Conservation (phyloP, 2,797 vertebrate species). For the Cichlasoma orientale region DNA sequence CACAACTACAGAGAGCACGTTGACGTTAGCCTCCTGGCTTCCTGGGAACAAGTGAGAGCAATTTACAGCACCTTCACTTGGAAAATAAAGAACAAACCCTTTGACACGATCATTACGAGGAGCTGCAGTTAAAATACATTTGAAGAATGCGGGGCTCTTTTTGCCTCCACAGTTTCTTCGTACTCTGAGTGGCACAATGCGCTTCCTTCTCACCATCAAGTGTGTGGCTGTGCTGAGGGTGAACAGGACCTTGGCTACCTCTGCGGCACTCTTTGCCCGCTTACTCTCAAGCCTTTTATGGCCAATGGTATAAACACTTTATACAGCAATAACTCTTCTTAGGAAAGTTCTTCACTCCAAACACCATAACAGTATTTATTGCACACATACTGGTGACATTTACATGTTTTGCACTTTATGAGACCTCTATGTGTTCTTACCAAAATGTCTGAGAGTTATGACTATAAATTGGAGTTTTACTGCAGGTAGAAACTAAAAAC, state of each 20-base stretch:
- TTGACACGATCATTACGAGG: not conserved
- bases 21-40: conserved; percentile 70
- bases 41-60: conserved; percentile 78
- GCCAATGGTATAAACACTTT: conserved; percentile 75
- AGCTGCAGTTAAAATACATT: not conserved
- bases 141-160: not conserved
- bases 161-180: conserved; percentile 67
- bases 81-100: not conserved
- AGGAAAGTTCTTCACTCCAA: not conserved
- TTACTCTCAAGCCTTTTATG: conserved; percentile 56
- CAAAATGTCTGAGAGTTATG: not conserved
- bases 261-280: conserved; percentile 25
- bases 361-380: not conserved
- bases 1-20: conserved; percentile 55
- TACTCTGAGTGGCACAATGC: conserved; percentile 70
- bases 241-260: conserved; percentile 36
- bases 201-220: conserved; percentile 79
- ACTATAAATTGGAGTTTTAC: not conserved
- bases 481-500: not conserved
- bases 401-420: not conserved
- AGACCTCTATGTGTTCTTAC: not conserved
- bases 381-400: not conserved
- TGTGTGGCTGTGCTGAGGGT: conserved; percentile 58
- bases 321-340: not conserved
- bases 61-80: not conserved